Evolutionary conservation across 2,888 invertebrate species (phyloP), one percentile per base, ranked within the genome.

Genomic region (Bhutanitis thaidina): DNA sequence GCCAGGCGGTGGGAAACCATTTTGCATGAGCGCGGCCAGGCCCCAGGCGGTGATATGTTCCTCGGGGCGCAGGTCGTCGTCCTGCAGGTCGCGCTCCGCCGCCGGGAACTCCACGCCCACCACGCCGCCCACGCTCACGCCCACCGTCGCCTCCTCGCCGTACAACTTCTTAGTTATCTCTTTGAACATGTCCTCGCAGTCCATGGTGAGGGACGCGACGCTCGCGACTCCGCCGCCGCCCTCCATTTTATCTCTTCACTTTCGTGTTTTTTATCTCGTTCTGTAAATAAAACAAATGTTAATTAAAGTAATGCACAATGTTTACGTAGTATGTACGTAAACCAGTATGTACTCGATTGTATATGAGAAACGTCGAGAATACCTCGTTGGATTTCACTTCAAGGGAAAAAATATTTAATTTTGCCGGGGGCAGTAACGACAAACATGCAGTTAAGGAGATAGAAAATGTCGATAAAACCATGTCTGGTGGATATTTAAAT

Each of bases 141-240:
- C 71, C 54, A 72, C 74, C n/a, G 69, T 71, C 27, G 87, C 80
- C 81, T 96, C 96, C 81, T 96, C 96, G 58, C 96, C 96, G 86
- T 96, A 97, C 62, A 97, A 91, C 90, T 97, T 97, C 80, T 96
- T 93, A 57, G 96, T 96, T 74, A 97, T 96, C 91, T 97, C 97
- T 83, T 96, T 96, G 80, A 95, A 95, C 94, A 95, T 95, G 76
- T 95, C 95, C 86, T 95, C 95, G 89, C 95, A 92, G 81, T 93
- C 93, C 84, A 93, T 90, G 70, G 92, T 90, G 69, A 91, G 90
- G 62, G 92, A 81, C 48, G 91, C 81, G 55, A 81, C 85, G 71
- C 78, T 71, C 65, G 71, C 74, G 57, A 73, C 81, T 55, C 81
- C 77, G 54, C 83, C 90, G 79, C 80, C 78, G 57, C 71, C 73